A percentile compares a stretch with the other conserved stretches of the same genome.
Conservation (phyloP, 1,140 invertebrate genomes). For the Trichoplusia ni region DNA sequence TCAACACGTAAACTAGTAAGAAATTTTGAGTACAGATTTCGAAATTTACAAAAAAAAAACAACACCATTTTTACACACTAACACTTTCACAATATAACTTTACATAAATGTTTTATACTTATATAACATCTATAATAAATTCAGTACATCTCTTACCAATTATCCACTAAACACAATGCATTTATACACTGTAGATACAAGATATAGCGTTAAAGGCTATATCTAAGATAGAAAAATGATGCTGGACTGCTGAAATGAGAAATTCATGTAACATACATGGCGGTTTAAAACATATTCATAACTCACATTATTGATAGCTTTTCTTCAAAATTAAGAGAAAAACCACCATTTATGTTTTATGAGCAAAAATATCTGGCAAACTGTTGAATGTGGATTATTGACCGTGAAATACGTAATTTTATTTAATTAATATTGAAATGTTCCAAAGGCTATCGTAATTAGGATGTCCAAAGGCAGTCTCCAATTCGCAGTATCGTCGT, state of each 20-base stretch:
- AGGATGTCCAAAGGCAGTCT: neutral
- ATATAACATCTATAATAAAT: slow-evolving; percentile 53
- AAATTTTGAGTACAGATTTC: neutral
- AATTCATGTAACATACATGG: slow-evolving; percentile 48
- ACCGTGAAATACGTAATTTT: slow-evolving; percentile 1
- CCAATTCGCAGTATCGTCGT: neutral
- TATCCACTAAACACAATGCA: slow-evolving; percentile 54
- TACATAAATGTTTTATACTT: slow-evolving; percentile 9
- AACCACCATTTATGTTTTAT: slow-evolving; percentile 54
- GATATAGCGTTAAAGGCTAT: slow-evolving; percentile 56
- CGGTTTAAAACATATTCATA: slow-evolving; percentile 36
- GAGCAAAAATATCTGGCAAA: slow-evolving; percentile 56
- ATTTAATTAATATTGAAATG: neutral
- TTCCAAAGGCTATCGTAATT: neutral
- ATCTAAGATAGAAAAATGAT: slow-evolving; percentile 49
- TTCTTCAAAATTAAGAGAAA: slow-evolving; percentile 11
- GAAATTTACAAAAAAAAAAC: slow-evolving; percentile 9
- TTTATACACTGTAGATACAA: slow-evolving; percentile 44
- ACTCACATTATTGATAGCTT: slow-evolving; percentile 10
- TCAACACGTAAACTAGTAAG: too few relatives aligned
- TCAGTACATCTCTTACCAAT: slow-evolving; percentile 66
- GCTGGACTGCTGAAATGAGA: slow-evolving; percentile 64
- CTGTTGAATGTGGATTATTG: neutral
- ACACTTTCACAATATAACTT: slow-evolving; percentile 4
- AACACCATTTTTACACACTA: slow-evolving; percentile 19